Evolutionary conservation across 1,140 invertebrate genomes (phyloP).

Genomic region (Orussus abietinus): DNA sequence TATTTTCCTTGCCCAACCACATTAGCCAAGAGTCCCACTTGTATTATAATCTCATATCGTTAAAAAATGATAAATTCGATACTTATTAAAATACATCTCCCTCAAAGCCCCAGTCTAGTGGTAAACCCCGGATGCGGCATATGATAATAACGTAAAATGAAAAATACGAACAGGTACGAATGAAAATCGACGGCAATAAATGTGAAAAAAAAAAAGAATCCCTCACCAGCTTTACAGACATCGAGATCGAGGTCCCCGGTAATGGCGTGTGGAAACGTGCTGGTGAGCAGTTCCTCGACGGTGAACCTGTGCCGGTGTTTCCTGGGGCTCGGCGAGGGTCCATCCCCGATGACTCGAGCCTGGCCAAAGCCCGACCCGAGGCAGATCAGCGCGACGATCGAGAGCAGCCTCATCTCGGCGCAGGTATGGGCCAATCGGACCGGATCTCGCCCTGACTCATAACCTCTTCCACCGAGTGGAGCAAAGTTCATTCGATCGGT

Average conservation of each 20-base stretch:
- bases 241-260: slow-evolving; percentile 77
- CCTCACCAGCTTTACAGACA: slow-evolving; percentile 79
- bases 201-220: no score
- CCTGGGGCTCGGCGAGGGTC: slow-evolving; percentile 5
- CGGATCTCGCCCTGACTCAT: slow-evolving; percentile 5
- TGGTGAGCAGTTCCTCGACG: slow-evolving; percentile 64
- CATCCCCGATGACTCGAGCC: slow-evolving; percentile 1
- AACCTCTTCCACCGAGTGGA: slow-evolving; percentile 5
- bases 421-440: background rate
- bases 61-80: no score
- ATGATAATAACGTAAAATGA: no score
- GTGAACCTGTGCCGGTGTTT: slow-evolving; percentile 56
- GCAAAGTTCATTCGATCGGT: no score
- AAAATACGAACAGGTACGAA: no score
- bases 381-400: slow-evolving; percentile 3
- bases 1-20: no score
- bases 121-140: no score
- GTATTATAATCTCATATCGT: no score
- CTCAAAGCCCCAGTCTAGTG: no score
- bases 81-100: no score
- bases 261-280: slow-evolving; percentile 62
- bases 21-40: no score
- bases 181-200: no score
- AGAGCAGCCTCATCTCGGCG: slow-evolving; percentile 13
- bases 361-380: background rate